Conservation (phyloP, 1,140 invertebrate genomes). For the Oryzaephilus surinamensis region DNA sequence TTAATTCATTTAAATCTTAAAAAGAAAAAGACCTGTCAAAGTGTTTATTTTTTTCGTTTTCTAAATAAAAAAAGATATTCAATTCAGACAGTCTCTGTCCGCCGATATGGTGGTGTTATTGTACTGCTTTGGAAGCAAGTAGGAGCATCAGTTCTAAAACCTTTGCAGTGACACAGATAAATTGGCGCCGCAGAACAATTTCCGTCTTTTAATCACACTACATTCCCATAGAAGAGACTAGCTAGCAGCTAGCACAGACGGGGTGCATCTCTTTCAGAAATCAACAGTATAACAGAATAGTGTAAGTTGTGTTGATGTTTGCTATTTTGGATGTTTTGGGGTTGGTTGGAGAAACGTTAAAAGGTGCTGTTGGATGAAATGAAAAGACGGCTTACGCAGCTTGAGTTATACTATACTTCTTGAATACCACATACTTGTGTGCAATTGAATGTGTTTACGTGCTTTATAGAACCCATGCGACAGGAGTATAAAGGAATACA, state of each 20-base stretch:
- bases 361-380: slow-evolving; percentile 2
- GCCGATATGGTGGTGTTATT: slow-evolving; percentile 6
- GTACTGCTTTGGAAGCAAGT: too few relatives aligned
- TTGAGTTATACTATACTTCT: too few relatives aligned
- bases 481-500: slow-evolving; percentile 17
- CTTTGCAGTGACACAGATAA: slow-evolving; percentile 27
- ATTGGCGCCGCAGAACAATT: slow-evolving; percentile 30
- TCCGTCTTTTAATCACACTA: slow-evolving; percentile 31
- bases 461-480: slow-evolving; percentile 7
- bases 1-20: slow-evolving; percentile 1
- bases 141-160: slow-evolving; percentile 14
- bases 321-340: too few relatives aligned
- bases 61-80: slow-evolving; percentile 15
- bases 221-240: slow-evolving; percentile 25
- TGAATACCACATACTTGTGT: slow-evolving; percentile 9
- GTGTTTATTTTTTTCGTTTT: too few relatives aligned
- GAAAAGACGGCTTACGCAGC: slow-evolving; percentile 3
- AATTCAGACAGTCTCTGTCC: too few relatives aligned
- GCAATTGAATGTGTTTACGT: slow-evolving; percentile 11
- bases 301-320: too few relatives aligned
- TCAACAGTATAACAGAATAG: too few relatives aligned
- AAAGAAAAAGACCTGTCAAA: slow-evolving; percentile 2
- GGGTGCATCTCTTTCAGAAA: slow-evolving; percentile 21
- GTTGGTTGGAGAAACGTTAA: slow-evolving; percentile 7
- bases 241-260: too few relatives aligned